Percentiles rank a stretch among this genome's conserved stretches.
Conservation (phyloP, 2,797 vertebrate genomes). For the Acanthiza pusilla region DNA sequence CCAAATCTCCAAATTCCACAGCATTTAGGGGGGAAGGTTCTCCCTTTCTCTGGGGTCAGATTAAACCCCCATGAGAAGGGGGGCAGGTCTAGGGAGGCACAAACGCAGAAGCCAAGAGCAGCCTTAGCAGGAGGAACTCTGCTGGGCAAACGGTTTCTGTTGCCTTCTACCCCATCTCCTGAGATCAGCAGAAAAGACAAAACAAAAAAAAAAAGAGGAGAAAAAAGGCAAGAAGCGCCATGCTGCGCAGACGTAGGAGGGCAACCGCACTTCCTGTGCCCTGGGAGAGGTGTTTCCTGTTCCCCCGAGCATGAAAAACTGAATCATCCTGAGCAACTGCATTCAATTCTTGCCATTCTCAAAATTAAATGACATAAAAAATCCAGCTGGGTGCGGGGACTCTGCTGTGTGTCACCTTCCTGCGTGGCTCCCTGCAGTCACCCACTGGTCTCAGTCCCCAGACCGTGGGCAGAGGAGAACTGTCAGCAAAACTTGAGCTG, state of each 20-base stretch:
- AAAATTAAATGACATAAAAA: not conserved
- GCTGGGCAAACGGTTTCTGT: not conserved
- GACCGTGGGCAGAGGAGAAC: not conserved
- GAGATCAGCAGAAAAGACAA: conserved; percentile 15
- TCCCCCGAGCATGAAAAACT: not conserved
- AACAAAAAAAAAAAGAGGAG: not conserved
- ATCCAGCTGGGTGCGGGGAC: rapidly evolving
- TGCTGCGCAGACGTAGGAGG: not conserved
- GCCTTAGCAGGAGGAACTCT: not conserved
- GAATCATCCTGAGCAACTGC: not conserved
- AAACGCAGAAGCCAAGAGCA: not conserved
- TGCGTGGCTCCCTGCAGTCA: not conserved
- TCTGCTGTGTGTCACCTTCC: not conserved
- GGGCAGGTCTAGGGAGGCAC: not conserved
- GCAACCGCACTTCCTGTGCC: conserved; percentile 61
- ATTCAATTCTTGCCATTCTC: not conserved
- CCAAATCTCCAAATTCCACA: conserved; percentile 40
- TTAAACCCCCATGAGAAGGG: not conserved
- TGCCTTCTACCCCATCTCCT: not conserved
- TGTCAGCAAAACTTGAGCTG: not conserved
- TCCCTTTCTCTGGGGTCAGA: not conserved
- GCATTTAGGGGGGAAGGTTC: not conserved
- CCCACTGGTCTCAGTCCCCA: not conserved
- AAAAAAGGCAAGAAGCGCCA: not conserved
- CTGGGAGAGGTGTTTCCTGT: conserved; percentile 56